Base-by-base conservation (phyloP, 2,113 vertebrate species). In the Etia nguti region DNA sequence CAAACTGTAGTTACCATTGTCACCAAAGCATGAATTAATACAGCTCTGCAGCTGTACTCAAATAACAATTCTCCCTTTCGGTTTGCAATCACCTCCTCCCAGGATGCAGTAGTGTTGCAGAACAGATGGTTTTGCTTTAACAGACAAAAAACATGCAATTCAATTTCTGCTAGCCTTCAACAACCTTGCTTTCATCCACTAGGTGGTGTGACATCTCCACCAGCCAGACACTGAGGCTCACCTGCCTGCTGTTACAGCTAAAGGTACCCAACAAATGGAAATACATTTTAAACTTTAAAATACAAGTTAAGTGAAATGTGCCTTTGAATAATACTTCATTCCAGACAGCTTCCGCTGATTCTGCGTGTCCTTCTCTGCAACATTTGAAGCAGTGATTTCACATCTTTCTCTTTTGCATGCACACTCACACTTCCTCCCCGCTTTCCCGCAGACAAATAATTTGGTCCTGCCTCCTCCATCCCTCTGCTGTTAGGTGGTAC, bases 401-500 rank as follows among this genome's bases (percentile, higher is more conserved):
- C 26, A 77, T 31, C 9, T 62, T n/a, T 20, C 13, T 54, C 56
- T 15, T 26, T 16, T 15, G 10, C 50, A 56, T 11, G 20, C 56
- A 26, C 34, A 2, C 54, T 46, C 36, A 20, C 10, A 15, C 26
- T 8, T 10, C 11, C 80, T 22, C 46, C 46, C 55, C 10, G 5
- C 62, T 36, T 15, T 22, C 12, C n/a, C 2, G 24, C 81, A 65
- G 24, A 81, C n/a, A 38, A 81, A 68, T 81, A n/a, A 68, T 16
- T 18, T 43, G 11, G 34, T 56, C 54, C 48, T 31, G 31, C 36
- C 50, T 70, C 80, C 62, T 77, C 57, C 89, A 46, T 84, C 89
- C 85, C 86, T 73, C 80, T 83, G 68, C 79, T 20, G 70, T 73
- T 16, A 82, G 79, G 85, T 93, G 92, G 92, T 93, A 92, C 79